These are phyloP conservation scores for Aphelenchoides besseyi DNA, from an alignment of 1,140 invertebrate genomes.

Conservation along the genomic window DNA sequence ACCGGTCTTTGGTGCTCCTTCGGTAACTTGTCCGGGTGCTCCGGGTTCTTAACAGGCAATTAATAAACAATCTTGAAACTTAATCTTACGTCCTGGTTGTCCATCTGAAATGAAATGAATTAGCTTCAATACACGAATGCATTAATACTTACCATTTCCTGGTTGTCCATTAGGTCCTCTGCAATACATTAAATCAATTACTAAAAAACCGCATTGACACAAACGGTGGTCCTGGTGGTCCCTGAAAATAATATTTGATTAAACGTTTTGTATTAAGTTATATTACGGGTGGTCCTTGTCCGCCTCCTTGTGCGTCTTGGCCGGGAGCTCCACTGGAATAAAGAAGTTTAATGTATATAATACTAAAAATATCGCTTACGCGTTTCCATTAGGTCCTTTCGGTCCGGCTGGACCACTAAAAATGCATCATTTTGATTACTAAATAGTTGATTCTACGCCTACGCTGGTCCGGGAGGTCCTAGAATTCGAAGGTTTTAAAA, in stretches of 20 bases:
- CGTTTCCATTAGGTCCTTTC: not conserved
- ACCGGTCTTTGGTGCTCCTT: not conserved
- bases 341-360: not conserved
- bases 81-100: too few species aligned
- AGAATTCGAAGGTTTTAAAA: conserved; percentile 28
- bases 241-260: conserved; percentile 11
- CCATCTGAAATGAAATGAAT: not conserved
- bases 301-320: conserved; percentile 10
- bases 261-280: not conserved
- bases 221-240: conserved; percentile 4
- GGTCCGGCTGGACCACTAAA: not conserved
- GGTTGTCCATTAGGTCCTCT: not conserved
- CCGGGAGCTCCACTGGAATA: conserved; percentile 8
- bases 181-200: not conserved
- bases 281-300: conserved; percentile 10
- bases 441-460: not conserved
- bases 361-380: not conserved
- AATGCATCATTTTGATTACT: not conserved
- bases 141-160: not conserved
- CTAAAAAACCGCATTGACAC: not conserved
- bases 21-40: not conserved
- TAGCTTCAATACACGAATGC: not conserved
- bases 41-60: not conserved
- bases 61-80: too few species aligned
- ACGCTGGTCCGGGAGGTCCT: conserved; percentile 23